Evolutionary conservation across 2,888 invertebrate genomes (phyloP).

Genomic region (Acanthosepion esculentum): DNA sequence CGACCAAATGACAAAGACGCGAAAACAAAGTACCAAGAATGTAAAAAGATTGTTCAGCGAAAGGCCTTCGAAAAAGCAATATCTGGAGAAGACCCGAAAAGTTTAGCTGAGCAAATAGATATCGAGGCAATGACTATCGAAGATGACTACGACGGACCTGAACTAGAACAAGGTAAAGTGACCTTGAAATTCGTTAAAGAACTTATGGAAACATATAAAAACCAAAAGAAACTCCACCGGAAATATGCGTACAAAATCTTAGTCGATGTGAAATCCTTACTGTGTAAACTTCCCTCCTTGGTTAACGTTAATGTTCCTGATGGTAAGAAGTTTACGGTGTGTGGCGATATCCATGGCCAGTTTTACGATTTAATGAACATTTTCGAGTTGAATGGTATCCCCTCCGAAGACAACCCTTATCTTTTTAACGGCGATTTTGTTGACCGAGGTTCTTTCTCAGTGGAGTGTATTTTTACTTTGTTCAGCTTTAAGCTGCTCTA

Average conservation of each 20-base stretch:
- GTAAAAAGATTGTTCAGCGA: conserved; percentile 95
- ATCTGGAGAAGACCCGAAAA: conserved; percentile 87
- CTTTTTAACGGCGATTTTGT: conserved; percentile 99
- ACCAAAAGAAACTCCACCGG: conserved; percentile 93
- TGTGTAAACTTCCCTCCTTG: conserved; percentile 89
- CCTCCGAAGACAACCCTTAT: conserved; percentile 95
- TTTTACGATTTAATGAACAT: conserved; percentile 98
- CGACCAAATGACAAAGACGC: conserved; percentile 96
- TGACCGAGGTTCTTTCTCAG: conserved; percentile 98
- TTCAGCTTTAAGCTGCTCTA: conserved; percentile 97
- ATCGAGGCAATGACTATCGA: conserved; percentile 94
- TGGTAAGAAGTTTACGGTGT: conserved; percentile 93
- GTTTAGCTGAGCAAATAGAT: conserved; percentile 89
- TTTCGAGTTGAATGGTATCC: conserved; percentile 96
- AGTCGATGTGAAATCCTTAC: conserved; percentile 88
- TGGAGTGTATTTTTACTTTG: conserved; percentile 97
- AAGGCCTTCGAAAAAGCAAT: conserved; percentile 98
- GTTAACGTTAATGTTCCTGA: conserved; percentile 91
- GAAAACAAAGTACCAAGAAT: conserved; percentile 91
- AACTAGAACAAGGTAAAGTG: conserved; percentile 83
- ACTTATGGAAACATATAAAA: conserved; percentile 90
- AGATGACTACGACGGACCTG: conserved; percentile 93
- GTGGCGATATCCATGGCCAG: conserved; percentile 99
- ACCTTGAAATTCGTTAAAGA: conserved; percentile 91
- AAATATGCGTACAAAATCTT: conserved; percentile 99